A percentile compares a stretch with the other conserved stretches of the same genome.
phyloP scores from a whole-genome alignment of 2,797 vertebrate genomes.

The Ispidina lecontei region DNA sequence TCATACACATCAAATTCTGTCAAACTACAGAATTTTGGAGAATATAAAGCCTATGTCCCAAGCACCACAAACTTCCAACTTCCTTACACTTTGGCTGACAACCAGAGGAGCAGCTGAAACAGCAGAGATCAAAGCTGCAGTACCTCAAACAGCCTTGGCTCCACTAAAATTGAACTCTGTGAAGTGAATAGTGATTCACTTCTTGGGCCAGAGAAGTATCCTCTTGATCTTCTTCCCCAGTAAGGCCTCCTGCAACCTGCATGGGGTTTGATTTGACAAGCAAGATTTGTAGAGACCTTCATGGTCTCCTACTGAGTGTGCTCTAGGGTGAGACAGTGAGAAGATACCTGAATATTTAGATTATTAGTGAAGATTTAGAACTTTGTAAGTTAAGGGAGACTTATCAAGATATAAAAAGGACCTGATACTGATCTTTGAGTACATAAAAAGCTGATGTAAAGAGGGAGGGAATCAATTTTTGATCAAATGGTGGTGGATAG shows the following conservation, averaged over 20 bases:
- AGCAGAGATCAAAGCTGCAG: neutral
- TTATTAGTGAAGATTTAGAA: neutral
- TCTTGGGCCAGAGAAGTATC: neutral
- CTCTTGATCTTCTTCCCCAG: neutral
- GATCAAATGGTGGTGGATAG: neutral
- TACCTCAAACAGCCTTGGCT: neutral
- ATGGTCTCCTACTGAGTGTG: neutral
- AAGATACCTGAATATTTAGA: neutral
- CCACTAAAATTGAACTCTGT: neutral
- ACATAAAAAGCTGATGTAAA: neutral
- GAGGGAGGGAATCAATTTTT: neutral
- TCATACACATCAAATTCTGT: neutral
- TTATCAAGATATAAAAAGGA: neutral
- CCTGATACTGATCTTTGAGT: neutral
- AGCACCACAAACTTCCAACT: neutral
- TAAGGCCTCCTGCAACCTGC: neutral
- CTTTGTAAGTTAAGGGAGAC: neutral
- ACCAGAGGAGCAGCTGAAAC: neutral
- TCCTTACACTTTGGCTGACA: neutral
- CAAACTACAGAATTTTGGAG: neutral
- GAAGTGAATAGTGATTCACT: neutral
- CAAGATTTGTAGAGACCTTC: neutral
- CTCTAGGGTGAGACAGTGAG: neutral
- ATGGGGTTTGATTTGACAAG: neutral
- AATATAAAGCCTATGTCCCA: neutral